phyloP scores from a whole-genome alignment of 37 sponge, comb jelly and placozoan species.

The Agelas oroides region DNA sequence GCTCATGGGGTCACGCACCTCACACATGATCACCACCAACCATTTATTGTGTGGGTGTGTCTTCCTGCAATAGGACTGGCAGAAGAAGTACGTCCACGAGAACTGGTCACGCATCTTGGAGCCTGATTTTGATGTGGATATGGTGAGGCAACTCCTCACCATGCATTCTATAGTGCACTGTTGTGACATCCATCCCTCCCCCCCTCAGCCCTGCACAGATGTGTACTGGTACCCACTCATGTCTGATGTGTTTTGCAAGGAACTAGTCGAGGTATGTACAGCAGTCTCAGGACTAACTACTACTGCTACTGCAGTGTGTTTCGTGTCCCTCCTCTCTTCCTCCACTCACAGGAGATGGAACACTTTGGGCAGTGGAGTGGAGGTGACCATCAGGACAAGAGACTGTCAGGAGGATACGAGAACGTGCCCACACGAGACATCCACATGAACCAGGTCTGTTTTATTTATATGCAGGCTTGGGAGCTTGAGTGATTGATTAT shows the following conservation, averaged over 20 bases:
- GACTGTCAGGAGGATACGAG: slow-evolving; percentile 95
- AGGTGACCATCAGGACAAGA: slow-evolving; percentile 76
- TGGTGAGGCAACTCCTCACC: too few species aligned
- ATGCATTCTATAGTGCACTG: neutral
- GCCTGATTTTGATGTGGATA: neutral
- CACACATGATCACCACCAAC: neutral
- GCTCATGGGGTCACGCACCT: too few species aligned
- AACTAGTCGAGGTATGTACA: slow-evolving; percentile 66
- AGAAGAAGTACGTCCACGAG: slow-evolving; percentile 79
- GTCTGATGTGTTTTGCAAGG: slow-evolving; percentile 72
- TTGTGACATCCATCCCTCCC: too few species aligned
- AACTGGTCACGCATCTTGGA: slow-evolving; percentile 64
- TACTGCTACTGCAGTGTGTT: slow-evolving; percentile 14
- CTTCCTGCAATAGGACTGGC: slow-evolving; percentile 94
- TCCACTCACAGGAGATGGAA: slow-evolving; percentile 95
- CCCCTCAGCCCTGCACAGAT: slow-evolving; percentile 98
- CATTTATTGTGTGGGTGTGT: too few species aligned
- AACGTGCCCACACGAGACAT: slow-evolving; percentile 98
- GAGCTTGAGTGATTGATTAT: neutral
- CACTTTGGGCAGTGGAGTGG: slow-evolving; percentile 87
- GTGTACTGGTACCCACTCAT: slow-evolving; percentile 95
- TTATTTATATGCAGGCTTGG: too few species aligned
- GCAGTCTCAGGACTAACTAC: neutral
- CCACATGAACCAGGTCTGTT: slow-evolving; percentile 98
- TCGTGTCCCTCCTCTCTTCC: too few species aligned